A percentile compares a stretch with the other conserved stretches of the same genome.
These are phyloP conservation scores for Asobara japonica DNA, from an alignment of 1,140 invertebrate species.

Conservation along the genomic window DNA sequence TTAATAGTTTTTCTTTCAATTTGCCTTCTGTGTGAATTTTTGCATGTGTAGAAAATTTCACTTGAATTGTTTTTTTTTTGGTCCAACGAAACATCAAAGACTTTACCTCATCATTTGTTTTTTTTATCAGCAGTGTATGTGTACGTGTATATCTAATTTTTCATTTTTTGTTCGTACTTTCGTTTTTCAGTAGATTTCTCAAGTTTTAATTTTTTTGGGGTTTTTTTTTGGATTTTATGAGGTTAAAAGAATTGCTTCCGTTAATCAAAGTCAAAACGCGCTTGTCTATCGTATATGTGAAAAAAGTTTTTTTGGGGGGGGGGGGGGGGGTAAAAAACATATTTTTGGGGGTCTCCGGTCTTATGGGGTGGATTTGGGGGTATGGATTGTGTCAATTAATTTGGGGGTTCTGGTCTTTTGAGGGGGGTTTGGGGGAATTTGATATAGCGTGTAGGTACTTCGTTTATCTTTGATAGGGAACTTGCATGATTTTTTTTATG, in stretches of 20 bases:
- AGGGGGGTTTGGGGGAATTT: background rate
- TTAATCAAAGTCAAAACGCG: slow-evolving; percentile 36
- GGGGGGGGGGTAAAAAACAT: no score
- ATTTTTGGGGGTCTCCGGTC: no score
- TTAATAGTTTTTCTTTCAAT: slow-evolving; percentile 18
- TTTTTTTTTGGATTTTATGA: background rate
- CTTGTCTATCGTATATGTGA: slow-evolving; percentile 21
- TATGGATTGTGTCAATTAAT: slow-evolving; percentile 1
- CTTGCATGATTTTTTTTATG: no score
- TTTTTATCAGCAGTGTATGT: slow-evolving; percentile 28
- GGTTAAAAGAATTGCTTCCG: slow-evolving; percentile 14
- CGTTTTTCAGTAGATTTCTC: slow-evolving; percentile 18
- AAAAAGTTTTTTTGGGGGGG: slow-evolving; percentile 6
- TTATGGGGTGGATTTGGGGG: background rate
- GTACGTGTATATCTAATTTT: slow-evolving; percentile 23
- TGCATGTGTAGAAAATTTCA: slow-evolving; percentile 32
- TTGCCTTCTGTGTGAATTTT: slow-evolving; percentile 8
- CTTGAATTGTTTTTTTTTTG: slow-evolving; percentile 35
- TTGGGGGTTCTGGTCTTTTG: background rate
- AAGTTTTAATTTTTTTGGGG: background rate
- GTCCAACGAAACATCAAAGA: slow-evolving; percentile 41
- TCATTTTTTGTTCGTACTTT: slow-evolving; percentile 29
- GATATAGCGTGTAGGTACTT: slow-evolving; percentile 38
- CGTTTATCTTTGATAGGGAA: slow-evolving; percentile 29
- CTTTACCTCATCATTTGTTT: slow-evolving; percentile 9